A percentile compares a stretch with the other conserved stretches of the same genome.
phyloP scores from a whole-genome alignment of 2,888 invertebrate genomes.

The Drosophila koepferae region DNA sequence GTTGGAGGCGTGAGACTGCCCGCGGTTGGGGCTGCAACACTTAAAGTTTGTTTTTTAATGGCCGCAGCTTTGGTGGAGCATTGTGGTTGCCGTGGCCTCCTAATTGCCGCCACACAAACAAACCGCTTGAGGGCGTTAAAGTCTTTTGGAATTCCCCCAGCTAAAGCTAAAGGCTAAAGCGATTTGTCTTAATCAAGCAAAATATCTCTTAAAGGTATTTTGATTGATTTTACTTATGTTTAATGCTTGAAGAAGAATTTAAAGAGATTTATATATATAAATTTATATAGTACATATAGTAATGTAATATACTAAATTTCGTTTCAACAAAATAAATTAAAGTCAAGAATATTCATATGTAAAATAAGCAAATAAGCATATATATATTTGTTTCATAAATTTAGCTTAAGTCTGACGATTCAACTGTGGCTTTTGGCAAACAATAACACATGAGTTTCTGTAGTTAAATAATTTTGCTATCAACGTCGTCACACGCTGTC shows the following conservation, averaged over 20 bases:
- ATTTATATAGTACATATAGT: no score
- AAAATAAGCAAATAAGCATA: background rate
- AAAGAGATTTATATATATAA: no score
- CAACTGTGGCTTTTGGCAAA: slow-evolving; percentile 24
- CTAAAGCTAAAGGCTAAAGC: background rate
- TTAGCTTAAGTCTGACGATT: background rate
- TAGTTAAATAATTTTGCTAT: slow-evolving; percentile 67
- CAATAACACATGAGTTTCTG: slow-evolving; percentile 58
- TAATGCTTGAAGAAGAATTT: background rate
- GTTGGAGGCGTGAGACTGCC: background rate
- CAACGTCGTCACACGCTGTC: slow-evolving; percentile 58
- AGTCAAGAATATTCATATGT: background rate
- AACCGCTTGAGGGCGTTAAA: slow-evolving; percentile 35
- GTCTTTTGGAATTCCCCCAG: background rate
- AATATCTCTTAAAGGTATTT: background rate
- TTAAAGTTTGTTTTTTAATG: slow-evolving; percentile 76
- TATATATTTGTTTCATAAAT: background rate
- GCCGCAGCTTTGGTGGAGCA: slow-evolving; percentile 47
- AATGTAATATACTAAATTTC: no score
- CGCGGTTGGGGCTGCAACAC: slow-evolving; percentile 34
- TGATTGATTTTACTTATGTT: background rate
- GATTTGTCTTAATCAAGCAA: background rate
- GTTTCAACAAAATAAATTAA: background rate
- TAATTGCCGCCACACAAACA: slow-evolving; percentile 50
- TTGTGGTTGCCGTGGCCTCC: slow-evolving; percentile 46